Conservation (phyloP, 2,888 invertebrate species). For the Alviniconcha strummeri region DNA sequence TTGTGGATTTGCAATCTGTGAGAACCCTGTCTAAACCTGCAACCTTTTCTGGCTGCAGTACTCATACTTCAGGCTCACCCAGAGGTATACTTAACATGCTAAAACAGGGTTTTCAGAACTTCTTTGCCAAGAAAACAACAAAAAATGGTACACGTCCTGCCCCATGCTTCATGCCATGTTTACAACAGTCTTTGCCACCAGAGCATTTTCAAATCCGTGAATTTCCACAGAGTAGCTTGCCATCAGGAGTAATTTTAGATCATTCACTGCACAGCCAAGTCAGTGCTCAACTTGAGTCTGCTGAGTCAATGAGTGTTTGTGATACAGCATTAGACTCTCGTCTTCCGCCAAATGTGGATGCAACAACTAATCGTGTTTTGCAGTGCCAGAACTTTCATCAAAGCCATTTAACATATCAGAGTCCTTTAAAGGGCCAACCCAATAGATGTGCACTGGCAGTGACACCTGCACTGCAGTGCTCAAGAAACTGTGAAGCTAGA, state of each 20-base stretch:
- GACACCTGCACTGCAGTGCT: too few species aligned
- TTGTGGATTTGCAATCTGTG: neutral
- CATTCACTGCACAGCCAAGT: too few species aligned
- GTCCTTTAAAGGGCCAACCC: too few species aligned
- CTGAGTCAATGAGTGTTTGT: too few species aligned
- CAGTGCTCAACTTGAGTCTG: too few species aligned
- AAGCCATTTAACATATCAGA: slow-evolving; percentile 11
- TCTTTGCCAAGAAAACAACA: slow-evolving; percentile 2
- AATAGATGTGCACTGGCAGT: too few species aligned
- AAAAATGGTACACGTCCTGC: neutral
- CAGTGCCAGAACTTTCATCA: neutral
- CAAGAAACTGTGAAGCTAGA: neutral
- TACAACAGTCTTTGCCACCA: neutral
- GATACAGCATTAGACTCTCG: too few species aligned
- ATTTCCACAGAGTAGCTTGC: slow-evolving; percentile 58
- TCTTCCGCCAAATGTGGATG: too few species aligned
- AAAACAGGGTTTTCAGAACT: slow-evolving; percentile 20
- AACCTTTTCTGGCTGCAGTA: neutral
- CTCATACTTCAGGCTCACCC: neutral
- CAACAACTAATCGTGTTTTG: neutral
- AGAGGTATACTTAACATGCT: slow-evolving; percentile 1
- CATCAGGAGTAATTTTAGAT: neutral
- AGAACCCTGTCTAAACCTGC: too few species aligned
- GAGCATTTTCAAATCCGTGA: slow-evolving; percentile 45
- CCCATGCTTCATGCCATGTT: slow-evolving; percentile 22